A percentile compares a stretch with the other conserved stretches of the same genome.
These are phyloP conservation scores for Malurus elegans DNA, from an alignment of 2,113 vertebrate species.

Conservation along the genomic window DNA sequence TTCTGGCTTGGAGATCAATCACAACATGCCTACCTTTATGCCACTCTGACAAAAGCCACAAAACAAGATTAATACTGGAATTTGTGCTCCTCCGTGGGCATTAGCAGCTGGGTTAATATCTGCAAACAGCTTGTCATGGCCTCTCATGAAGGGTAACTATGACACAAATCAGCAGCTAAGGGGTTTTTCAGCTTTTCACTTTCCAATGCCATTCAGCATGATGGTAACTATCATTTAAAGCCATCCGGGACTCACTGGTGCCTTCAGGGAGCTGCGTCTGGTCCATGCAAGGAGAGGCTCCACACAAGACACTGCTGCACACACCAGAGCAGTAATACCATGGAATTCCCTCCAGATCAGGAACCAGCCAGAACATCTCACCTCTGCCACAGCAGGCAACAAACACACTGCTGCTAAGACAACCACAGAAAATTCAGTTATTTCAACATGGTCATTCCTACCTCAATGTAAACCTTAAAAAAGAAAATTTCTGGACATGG, in stretches of 20 bases:
- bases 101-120: background rate
- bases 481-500: background rate
- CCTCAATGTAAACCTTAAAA: background rate
- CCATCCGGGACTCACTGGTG: background rate
- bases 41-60: background rate
- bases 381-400: background rate
- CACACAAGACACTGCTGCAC: background rate
- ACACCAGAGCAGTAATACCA: background rate
- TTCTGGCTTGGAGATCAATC: slow-evolving; percentile 15
- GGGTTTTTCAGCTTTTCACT: background rate
- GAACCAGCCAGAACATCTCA: background rate
- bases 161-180: background rate
- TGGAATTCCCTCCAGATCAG: background rate
- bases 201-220: background rate
- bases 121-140: background rate
- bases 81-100: background rate
- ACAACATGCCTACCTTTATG: background rate
- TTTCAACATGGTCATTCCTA: background rate
- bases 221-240: background rate
- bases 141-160: background rate
- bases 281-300: background rate
- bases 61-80: background rate
- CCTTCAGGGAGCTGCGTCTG: background rate
- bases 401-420: background rate
- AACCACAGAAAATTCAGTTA: background rate